phyloP scores from a whole-genome alignment of 2,888 invertebrate genomes.

The Helleia helle region DNA sequence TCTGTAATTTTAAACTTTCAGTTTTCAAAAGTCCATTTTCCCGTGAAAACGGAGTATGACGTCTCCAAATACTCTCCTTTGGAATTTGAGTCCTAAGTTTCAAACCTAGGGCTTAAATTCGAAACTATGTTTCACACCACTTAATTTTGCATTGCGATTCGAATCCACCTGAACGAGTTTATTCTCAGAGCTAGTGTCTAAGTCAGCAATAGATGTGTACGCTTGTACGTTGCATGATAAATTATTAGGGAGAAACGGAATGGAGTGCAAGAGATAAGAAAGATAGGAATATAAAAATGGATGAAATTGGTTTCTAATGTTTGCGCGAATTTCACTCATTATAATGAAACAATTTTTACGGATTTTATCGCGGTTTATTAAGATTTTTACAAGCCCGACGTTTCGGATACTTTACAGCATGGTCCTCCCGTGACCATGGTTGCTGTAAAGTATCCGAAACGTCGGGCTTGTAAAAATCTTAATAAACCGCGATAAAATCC shows the following conservation, averaged over 20 bases:
- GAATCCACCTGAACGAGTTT: slow-evolving; percentile 18
- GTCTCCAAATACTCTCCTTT: too few relatives aligned
- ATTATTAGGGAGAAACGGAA: neutral
- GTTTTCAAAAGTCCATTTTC: slow-evolving; percentile 17
- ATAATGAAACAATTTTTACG: too few relatives aligned
- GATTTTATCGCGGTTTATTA: too few relatives aligned
- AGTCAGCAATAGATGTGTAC: slow-evolving; percentile 19
- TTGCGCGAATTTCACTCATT: too few relatives aligned
- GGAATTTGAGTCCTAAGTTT: too few relatives aligned
- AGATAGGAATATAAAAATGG: slow-evolving; percentile 1
- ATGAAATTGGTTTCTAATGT: slow-evolving; percentile 6
- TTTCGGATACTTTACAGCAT: too few relatives aligned
- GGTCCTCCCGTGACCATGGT: too few relatives aligned
- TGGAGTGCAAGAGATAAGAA: neutral
- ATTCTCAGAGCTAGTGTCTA: slow-evolving; percentile 23
- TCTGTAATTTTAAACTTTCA: slow-evolving; percentile 20
- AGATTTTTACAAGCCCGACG: too few relatives aligned
- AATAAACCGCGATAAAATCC: too few relatives aligned
- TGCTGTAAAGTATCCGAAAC: too few relatives aligned
- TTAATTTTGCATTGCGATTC: slow-evolving; percentile 23
- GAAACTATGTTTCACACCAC: slow-evolving; percentile 9
- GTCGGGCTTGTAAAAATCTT: too few relatives aligned
- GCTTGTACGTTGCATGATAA: slow-evolving; percentile 8
- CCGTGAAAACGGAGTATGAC: slow-evolving; percentile 15
- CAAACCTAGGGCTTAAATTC: too few relatives aligned